Base-by-base conservation (phyloP, 2,888 invertebrate species). In the Cheilosia variabilis region DNA sequence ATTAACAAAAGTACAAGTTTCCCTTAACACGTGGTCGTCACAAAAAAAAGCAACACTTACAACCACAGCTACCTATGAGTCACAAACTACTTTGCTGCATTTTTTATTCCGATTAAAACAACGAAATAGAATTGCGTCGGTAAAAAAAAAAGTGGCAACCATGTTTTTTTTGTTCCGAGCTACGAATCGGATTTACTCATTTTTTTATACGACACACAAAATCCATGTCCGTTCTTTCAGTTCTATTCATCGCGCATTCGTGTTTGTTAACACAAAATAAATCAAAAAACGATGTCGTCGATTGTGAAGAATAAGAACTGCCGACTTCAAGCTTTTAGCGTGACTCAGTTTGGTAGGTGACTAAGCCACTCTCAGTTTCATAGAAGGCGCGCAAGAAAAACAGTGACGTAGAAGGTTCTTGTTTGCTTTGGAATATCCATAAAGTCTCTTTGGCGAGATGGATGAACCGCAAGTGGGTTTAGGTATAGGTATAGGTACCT, bases 31-130 rank as follows among this genome's bases (percentile, higher is more conserved):
- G 62, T 43, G 31, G 31, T 53, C 71, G 41, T 15, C 17, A 24
- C 5, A n/a, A 10, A 22, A 1, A 43, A 66, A 60, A 45, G 45
- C 47, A 43, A 52, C 50, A 37, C 31, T 52, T 34, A 62, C 52
- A 72, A 13, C 43, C n/a, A 4, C 43, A 45, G 43, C 53, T 63
- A 62, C 41, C 52, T 22, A 71, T 82, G 81, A n/a, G 43, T 43
- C 45, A 45, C 62, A 53, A 24, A 41, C 50, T 19, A 22, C 31
- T 63, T 55, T 31, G 41, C 34, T 72, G 72, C 60, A 72, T 72
- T 68, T 41, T 37, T 17, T 57, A 57, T 77, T 77, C 62, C 47
- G 47, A 82, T 77, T 82, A 77, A 76, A 76, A 10, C 3, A 10
- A 10, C 10, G 3, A n/a, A n/a, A 77, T 71, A 72, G 77, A 77